Evolutionary conservation across 2,888 invertebrate genomes (phyloP), one percentile per base, ranked within the genome.

Genomic region (Crossocerus cetratus): DNA sequence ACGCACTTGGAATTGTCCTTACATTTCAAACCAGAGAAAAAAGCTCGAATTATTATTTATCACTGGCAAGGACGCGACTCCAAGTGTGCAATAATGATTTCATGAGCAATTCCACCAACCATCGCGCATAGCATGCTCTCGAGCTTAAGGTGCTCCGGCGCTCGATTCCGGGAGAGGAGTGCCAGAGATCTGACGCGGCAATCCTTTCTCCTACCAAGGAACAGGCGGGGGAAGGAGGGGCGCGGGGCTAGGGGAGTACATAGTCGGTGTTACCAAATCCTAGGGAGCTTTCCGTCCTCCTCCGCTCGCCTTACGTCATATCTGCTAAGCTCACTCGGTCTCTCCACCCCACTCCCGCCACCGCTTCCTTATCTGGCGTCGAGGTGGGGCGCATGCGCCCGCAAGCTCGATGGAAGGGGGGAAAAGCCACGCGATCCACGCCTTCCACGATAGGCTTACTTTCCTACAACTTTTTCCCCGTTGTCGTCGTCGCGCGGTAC

Each of bases 361-460:
- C 4, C 16, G 49, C 16, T 14, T 49, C 49, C 49, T 49, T 16
- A 16, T 49, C 49, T 49, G 13, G 5, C 49, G 59, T 49, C 14
- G 16, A 49, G 11, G 22, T 72, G 80, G 80, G 82, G 74, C 75
- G 81, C 78, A 81, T 78, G 23, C 56, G 72, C 72, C 73, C 74
- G 78, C 77, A 70, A n/a, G 76, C 58, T 45, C n/a, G 21, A 56
- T 22, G 57, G 65, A 64, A 65, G 69, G 63, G 64, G 67, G 71
- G 78, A 77, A 83, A 84, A 84, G 84, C 86, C 82, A 83, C 85
- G 64, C 82, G 82, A 81, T 87, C 87, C 87, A 87, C 87, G 87
- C 87, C 86, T 87, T 85, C 86, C 77, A 78, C 81, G 83, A 83
- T 86, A 86, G 85, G 87, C 86, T 86, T 82, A 82, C 82, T 81